A percentile compares a stretch with the other conserved stretches of the same genome.
Conservation (phyloP, 2,797 vertebrate species). For the Paedocypris micromegethes region DNA sequence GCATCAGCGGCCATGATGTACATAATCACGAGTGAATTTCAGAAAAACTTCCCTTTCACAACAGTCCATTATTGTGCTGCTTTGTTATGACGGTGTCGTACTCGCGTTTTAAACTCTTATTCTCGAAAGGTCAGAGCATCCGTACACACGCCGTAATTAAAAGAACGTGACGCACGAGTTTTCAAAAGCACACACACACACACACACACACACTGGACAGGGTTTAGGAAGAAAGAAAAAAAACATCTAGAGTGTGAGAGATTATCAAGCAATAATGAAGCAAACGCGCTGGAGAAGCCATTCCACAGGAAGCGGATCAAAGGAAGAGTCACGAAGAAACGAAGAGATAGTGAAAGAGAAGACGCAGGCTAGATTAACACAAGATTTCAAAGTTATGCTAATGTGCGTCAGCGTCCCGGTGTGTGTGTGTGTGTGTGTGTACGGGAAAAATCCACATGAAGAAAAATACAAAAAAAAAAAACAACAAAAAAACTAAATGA, state of each 20-base stretch:
- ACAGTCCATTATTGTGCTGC: neutral
- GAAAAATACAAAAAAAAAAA: no score
- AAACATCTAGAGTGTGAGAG: neutral
- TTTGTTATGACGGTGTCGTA: neutral
- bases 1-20: conserved; percentile 5
- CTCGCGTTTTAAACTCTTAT: neutral
- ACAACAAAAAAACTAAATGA: no score
- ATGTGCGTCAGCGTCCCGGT: conserved; percentile 19
- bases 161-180: no score
- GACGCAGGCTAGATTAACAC: conserved; percentile 5
- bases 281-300: neutral
- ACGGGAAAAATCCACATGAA: no score
- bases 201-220: no score
- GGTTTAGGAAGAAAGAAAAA: neutral
- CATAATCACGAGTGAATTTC: conserved; percentile 19
- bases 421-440: neutral
- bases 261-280: conserved; percentile 11
- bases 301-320: conserved; percentile 2
- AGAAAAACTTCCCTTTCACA: neutral
- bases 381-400: conserved; percentile 42
- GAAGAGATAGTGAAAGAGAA: neutral
- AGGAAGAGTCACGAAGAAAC: neutral
- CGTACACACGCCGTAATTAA: no score
- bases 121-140: neutral
- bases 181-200: no score